Percentiles rank a stretch among this genome's conserved stretches.
phyloP scores from a whole-genome alignment of 1,140 invertebrate genomes.

The Drosophila ogumai region DNA sequence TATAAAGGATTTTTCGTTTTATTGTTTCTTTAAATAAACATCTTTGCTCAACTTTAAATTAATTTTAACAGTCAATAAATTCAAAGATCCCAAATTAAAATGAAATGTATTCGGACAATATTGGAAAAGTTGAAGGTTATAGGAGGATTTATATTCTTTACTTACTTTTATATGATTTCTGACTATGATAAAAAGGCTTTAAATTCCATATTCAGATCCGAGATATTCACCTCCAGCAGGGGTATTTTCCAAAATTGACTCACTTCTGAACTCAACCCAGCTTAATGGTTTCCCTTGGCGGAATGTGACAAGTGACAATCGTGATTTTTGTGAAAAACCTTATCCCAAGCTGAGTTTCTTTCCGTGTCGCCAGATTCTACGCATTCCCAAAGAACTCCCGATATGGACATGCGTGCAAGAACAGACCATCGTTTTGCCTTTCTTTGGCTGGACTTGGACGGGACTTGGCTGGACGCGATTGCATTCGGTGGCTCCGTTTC shows the following conservation, averaged over 20 bases:
- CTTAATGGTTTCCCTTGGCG: not conserved
- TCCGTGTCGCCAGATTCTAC: slow-evolving; percentile 28
- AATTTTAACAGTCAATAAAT: too few species aligned
- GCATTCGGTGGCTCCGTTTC: slow-evolving; percentile 41
- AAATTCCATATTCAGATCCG: too few species aligned
- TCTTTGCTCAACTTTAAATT: too few species aligned
- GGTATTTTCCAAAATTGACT: not conserved
- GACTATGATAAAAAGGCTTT: too few species aligned
- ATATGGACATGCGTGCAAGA: slow-evolving; percentile 55
- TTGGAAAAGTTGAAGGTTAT: too few species aligned
- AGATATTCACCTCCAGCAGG: too few species aligned
- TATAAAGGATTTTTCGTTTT: too few species aligned
- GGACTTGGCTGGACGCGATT: slow-evolving; percentile 21
- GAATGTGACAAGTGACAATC: not conserved
- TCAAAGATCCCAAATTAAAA: too few species aligned
- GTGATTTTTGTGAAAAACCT: not conserved
- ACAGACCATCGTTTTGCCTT: slow-evolving; percentile 40
- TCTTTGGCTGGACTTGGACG: slow-evolving; percentile 20
- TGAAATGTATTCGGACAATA: too few species aligned
- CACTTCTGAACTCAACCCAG: not conserved
- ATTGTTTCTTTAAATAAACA: too few species aligned
- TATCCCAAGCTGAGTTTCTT: not conserved
- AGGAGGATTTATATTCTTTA: too few species aligned
- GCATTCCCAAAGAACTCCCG: slow-evolving; percentile 47
- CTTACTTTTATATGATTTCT: too few species aligned